A percentile compares a stretch with the other conserved stretches of the same genome.
These are phyloP conservation scores for Aleiodes alternator DNA, from an alignment of 2,888 invertebrate genomes.

Conservation along the genomic window DNA sequence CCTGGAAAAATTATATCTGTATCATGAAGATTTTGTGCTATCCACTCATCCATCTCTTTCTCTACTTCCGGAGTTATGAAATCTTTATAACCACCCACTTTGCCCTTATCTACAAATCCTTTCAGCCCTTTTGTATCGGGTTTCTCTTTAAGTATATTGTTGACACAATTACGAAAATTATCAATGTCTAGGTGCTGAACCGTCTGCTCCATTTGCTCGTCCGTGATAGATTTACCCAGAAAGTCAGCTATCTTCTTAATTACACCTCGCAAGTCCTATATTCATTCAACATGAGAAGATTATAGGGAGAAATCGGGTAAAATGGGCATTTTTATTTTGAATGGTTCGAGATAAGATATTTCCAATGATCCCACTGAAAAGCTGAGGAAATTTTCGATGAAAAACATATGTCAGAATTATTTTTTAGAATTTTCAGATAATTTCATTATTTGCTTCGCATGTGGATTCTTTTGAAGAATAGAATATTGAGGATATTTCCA, in stretches of 20 bases:
- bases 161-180: conserved; percentile 88
- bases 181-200: conserved; percentile 86
- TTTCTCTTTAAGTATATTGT: conserved; percentile 81
- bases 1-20: conserved; percentile 77
- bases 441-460: too few relatives aligned
- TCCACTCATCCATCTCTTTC: conserved; percentile 83
- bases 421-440: too few relatives aligned
- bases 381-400: too few relatives aligned
- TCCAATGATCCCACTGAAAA: background rate
- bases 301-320: too few relatives aligned
- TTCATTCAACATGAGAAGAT: conserved; percentile 42
- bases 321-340: too few relatives aligned
- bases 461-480: too few relatives aligned
- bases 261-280: conserved; percentile 79
- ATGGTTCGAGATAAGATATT: too few relatives aligned
- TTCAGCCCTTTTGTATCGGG: conserved; percentile 80
- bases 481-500: too few relatives aligned
- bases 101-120: conserved; percentile 83
- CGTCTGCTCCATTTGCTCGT: conserved; percentile 79
- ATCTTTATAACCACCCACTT: conserved; percentile 83
- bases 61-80: conserved; percentile 83
- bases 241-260: conserved; percentile 81
- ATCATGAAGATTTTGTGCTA: conserved; percentile 79
- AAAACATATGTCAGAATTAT: too few relatives aligned
- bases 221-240: conserved; percentile 78